phyloP scores from a whole-genome alignment of 2,888 invertebrate species.

The Cheiracanthium punctorium region DNA sequence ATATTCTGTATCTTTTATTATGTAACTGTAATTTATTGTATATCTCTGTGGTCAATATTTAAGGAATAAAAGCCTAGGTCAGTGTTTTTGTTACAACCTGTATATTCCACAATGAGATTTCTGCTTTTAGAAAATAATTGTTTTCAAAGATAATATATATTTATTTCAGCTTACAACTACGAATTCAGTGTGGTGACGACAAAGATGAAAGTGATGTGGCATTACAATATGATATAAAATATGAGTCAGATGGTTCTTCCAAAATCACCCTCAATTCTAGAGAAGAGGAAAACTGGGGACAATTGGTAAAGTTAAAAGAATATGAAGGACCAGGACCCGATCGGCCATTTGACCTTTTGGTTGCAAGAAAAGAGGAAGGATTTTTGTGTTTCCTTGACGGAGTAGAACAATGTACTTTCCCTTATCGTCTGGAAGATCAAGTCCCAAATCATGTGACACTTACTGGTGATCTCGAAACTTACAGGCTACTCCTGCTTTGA shows the following conservation, averaged over 20 bases:
- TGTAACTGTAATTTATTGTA: no score
- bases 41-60: no score
- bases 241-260: conserved; percentile 31
- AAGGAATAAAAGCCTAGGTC: no score
- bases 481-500: conserved; percentile 59
- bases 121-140: no score
- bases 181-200: conserved; percentile 54
- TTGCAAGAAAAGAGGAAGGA: conserved; percentile 33
- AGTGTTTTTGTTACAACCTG: no score
- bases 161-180: conserved; percentile 48
- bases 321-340: conserved; percentile 26
- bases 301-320: conserved; percentile 31
- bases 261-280: conserved; percentile 50
- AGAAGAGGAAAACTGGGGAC: conserved; percentile 64
- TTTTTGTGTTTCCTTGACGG: conserved; percentile 52
- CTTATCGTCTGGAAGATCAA: conserved; percentile 52
- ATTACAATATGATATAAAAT: conserved; percentile 42
- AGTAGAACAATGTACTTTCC: conserved; percentile 36
- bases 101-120: no score
- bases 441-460: conserved; percentile 56
- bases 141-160: neutral
- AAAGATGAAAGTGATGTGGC: conserved; percentile 59
- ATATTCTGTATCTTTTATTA: no score
- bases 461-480: conserved; percentile 46
- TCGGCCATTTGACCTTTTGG: conserved; percentile 48